Evolutionary conservation across 35 echinoderm and acorn worm genomes (phyloP).

Genomic region (Apostichopus californicus): DNA sequence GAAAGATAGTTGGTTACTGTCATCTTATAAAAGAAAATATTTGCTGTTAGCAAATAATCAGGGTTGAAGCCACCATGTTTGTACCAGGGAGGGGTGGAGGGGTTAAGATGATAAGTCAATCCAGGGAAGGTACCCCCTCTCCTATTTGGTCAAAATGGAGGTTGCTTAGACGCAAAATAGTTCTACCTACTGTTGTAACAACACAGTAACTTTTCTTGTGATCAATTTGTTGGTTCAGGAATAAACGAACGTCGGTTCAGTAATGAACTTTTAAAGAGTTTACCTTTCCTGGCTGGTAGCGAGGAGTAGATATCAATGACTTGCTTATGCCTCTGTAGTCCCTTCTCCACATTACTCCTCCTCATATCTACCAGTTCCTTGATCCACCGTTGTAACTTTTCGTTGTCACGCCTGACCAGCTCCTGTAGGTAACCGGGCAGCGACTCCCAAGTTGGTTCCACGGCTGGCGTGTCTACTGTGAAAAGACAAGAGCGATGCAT

Average conservation of each 20-base stretch:
- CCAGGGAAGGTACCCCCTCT: too few species aligned
- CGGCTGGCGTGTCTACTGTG: conserved; percentile 1
- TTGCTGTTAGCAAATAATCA: too few species aligned
- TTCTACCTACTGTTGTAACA: too few species aligned
- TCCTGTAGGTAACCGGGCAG: conserved; percentile 72
- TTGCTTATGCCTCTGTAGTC: conserved; percentile 70
- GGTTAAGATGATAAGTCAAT: too few species aligned
- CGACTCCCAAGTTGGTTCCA: background rate
- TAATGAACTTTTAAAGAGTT: background rate
- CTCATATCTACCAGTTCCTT: conserved; percentile 80
- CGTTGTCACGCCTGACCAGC: conserved; percentile 71
- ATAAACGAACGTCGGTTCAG: background rate
- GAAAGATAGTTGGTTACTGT: too few species aligned
- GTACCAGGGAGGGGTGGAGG: too few species aligned
- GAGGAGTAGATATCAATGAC: conserved; percentile 66
- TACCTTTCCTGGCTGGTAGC: conserved; percentile 70
- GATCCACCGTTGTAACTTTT: conserved; percentile 71
- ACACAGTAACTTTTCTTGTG: too few species aligned
- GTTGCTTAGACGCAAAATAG: too few species aligned
- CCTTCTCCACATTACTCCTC: conserved; percentile 66
- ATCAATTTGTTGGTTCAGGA: background rate
- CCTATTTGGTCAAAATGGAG: too few species aligned
- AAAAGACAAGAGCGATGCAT: background rate
- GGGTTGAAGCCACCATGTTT: too few species aligned
- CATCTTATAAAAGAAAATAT: too few species aligned